A percentile compares a stretch with the other conserved stretches of the same genome.
These are phyloP conservation scores for Heliothis virescens DNA, from an alignment of 1,140 invertebrate genomes.

Conservation along the genomic window DNA sequence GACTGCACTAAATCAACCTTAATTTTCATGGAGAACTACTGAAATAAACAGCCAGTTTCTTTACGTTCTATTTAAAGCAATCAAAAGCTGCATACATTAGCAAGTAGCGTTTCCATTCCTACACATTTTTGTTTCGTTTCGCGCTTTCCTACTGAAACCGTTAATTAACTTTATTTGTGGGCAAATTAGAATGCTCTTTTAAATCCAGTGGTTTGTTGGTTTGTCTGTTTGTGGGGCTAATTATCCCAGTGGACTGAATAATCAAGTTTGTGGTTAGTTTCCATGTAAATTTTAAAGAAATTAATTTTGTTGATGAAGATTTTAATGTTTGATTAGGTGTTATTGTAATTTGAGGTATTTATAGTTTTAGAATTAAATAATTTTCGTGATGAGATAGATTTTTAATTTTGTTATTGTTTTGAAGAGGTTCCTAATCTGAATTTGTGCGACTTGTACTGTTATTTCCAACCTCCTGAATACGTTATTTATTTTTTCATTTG, in stretches of 20 bases:
- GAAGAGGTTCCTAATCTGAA: no score
- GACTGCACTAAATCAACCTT: no score
- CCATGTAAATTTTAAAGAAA: not conserved
- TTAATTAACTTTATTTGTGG: conserved; percentile 35
- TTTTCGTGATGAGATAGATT: no score
- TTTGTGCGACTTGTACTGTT: no score
- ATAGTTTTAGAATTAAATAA: no score
- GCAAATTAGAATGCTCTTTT: conserved; percentile 33
- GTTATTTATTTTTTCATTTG: no score
- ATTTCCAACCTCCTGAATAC: no score
- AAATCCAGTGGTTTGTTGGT: not conserved
- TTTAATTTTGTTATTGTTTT: no score
- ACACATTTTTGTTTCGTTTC: not conserved
- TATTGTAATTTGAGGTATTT: not conserved
- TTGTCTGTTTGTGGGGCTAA: not conserved
- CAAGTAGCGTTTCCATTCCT: not conserved
- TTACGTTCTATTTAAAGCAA: no score
- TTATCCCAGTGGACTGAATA: conserved; percentile 6
- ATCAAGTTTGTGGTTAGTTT: conserved; percentile 6
- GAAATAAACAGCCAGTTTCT: no score
- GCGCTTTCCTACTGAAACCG: not conserved
- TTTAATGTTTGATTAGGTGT: not conserved
- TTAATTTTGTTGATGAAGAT: not conserved
- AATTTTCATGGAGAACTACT: no score
- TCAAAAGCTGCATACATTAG: not conserved